Evolutionary conservation across 2,888 invertebrate genomes (phyloP).

Genomic region (Cryptus viduatorius): DNA sequence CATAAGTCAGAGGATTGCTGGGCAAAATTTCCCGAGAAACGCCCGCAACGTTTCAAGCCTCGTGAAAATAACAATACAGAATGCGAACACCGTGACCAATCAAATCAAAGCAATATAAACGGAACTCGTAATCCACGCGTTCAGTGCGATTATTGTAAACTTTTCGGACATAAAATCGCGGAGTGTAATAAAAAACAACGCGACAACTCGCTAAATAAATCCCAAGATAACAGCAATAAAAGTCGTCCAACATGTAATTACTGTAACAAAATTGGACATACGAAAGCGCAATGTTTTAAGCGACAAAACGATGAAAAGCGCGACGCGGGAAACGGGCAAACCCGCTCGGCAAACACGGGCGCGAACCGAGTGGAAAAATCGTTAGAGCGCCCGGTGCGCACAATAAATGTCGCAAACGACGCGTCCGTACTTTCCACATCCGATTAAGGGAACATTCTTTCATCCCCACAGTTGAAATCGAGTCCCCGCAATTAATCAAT

Average conservation of each 20-base stretch:
- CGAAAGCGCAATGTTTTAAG: no score
- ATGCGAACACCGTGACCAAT: no score
- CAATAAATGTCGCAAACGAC: background rate
- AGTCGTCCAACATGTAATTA: no score
- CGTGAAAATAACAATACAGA: no score
- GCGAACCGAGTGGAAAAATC: background rate
- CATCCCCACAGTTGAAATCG: slow-evolving; percentile 3
- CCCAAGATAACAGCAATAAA: no score
- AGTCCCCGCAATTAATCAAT: slow-evolving; percentile 9
- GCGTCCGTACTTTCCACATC: slow-evolving; percentile 18
- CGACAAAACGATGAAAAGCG: slow-evolving; percentile 25
- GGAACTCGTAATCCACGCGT: no score
- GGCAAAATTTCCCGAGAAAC: no score
- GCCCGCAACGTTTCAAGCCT: no score
- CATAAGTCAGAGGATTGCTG: no score
- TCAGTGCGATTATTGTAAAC: background rate
- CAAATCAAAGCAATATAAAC: no score
- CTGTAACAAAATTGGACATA: no score
- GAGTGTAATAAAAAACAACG: slow-evolving; percentile 9
- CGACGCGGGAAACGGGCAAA: slow-evolving; percentile 14
- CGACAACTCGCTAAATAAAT: no score
- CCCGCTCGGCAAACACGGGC: slow-evolving; percentile 11
- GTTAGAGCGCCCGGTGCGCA: slow-evolving; percentile 18
- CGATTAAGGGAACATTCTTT: background rate
- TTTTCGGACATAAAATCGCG: background rate